These are phyloP conservation scores for Mobula birostris DNA, from an alignment of 2,113 vertebrate genomes.

Conservation along the genomic window DNA sequence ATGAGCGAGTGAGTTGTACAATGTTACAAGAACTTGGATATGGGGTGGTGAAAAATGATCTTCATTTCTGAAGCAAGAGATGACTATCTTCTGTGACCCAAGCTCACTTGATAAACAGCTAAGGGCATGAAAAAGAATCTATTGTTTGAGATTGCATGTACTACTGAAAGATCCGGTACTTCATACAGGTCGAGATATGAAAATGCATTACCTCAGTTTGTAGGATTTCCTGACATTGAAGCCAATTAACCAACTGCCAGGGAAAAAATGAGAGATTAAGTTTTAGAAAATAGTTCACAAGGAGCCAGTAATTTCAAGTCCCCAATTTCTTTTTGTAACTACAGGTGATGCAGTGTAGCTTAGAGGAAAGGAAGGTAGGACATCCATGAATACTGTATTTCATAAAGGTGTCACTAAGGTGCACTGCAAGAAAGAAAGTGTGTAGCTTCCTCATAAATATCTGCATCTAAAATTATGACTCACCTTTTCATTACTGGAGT, in stretches of 20 bases:
- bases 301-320: background rate
- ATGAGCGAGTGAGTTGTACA: background rate
- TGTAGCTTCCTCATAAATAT: background rate
- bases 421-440: background rate
- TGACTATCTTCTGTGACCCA: background rate
- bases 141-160: background rate
- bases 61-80: background rate
- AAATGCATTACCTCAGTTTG: background rate
- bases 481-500: too few relatives aligned
- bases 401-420: background rate
- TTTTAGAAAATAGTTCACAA: background rate
- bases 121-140: background rate
- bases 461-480: background rate
- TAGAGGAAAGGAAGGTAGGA: background rate
- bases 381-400: background rate
- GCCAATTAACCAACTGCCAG: background rate
- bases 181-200: background rate
- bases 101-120: too few relatives aligned
- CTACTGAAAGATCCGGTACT: background rate
- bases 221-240: background rate
- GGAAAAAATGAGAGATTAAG: background rate
- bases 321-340: background rate
- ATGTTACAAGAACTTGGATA: background rate
- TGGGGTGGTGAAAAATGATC: background rate
- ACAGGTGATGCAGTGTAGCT: background rate